Base-by-base conservation (phyloP, 2,113 vertebrate genomes). In the Syrmaticus mikado region DNA sequence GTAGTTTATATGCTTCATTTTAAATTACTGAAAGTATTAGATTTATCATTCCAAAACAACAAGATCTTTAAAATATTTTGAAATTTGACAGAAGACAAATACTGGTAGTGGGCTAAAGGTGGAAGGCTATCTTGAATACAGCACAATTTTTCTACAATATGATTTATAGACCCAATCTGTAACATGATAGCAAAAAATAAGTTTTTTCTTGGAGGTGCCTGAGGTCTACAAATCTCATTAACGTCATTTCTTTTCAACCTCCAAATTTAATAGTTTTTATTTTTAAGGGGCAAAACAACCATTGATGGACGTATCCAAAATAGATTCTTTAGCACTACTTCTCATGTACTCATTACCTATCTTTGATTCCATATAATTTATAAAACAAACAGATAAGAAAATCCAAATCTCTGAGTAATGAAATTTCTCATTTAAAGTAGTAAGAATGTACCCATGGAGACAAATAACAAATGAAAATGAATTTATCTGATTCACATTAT, bases 11-110 rank as follows among this genome's bases (percentile, higher is more conserved):
- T 20, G 5, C 1, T 0, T 19, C 48, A 28, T 19, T 53, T 90
- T 61, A 57, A 92, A 66, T 2, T 0, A 57, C 18, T 55, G 22
- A 12, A 82, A 62, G 24, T 66, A 82, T 58, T 82, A 76, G 24
- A 89, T 77, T 66, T 83, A 58, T 64, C 21, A 20, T 74, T 83
- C 60, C 41, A 80, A 43, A 85, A 62, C 40, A 78, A 87, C 7
- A 71, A 74, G 74, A 77, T 73, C 32, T 85, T 85, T 60, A 82
- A 89, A 94, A 77, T 91, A 85, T 64, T 94, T 94, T 74, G n/a
- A 95, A 92, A 91, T 80, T 41, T 66, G 72, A 77, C 87, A 94
- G 50, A 74, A 94, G 85, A 95, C 41, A 95, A 95, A 94, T 73
- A 91, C 61, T 19, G 73, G 55, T 22, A 89, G 75, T 8, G 60